Percentiles rank a stretch among this genome's conserved stretches.
Conservation (phyloP, 2,888 invertebrate species). For the Melipona bicolor region DNA sequence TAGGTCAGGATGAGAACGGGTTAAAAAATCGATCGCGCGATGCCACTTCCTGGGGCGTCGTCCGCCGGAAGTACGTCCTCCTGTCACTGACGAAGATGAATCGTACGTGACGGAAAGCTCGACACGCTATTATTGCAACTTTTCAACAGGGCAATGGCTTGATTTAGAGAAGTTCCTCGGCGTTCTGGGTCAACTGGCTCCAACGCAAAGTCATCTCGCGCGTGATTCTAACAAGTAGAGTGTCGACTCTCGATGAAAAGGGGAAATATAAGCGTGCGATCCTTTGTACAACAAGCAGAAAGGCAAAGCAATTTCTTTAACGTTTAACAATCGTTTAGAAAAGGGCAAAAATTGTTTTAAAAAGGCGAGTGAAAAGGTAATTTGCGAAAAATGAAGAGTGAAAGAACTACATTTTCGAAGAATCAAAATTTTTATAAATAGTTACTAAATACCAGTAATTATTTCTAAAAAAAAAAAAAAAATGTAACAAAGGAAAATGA, state of each 20-base stretch:
- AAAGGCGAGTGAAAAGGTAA: too few relatives aligned
- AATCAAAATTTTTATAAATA: too few relatives aligned
- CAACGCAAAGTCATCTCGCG: not conserved
- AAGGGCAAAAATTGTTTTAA: too few relatives aligned
- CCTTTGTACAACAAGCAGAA: too few relatives aligned
- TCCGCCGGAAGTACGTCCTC: constrained; percentile 3
- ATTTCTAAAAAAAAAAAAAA: too few relatives aligned
- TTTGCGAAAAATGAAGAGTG: too few relatives aligned
- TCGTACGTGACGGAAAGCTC: constrained; percentile 6
- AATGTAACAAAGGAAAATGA: not conserved
- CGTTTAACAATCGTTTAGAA: too few relatives aligned
- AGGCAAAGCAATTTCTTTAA: too few relatives aligned
- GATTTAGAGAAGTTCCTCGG: constrained; percentile 15
- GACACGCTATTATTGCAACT: constrained; percentile 45
- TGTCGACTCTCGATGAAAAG: not conserved
- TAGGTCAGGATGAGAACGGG: not conserved
- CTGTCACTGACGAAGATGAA: constrained; percentile 47
- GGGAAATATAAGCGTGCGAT: too few relatives aligned
- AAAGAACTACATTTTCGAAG: too few relatives aligned
- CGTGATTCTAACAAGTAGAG: too few relatives aligned
- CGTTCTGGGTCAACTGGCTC: not conserved
- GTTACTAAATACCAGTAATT: too few relatives aligned
- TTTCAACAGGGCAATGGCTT: constrained; percentile 35
- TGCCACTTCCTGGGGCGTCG: constrained; percentile 23
- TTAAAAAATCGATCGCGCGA: constrained; percentile 40